These are phyloP conservation scores for Norana najaformis DNA, from an alignment of 2,888 invertebrate species.

Conservation along the genomic window DNA sequence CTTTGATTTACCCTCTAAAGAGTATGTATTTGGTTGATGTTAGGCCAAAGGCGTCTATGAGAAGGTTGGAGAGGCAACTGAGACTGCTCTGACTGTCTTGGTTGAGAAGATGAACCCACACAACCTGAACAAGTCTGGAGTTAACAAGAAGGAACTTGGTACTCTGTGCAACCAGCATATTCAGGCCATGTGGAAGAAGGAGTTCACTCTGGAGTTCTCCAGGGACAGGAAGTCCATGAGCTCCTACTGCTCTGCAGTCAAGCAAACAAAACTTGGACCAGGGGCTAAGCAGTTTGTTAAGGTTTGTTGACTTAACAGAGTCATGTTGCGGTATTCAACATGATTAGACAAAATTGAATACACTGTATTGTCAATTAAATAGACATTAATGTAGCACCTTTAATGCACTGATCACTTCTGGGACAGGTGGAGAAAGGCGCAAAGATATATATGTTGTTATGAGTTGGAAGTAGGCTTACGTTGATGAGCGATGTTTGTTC, in stretches of 20 bases:
- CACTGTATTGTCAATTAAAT: not conserved
- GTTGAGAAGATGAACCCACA: slow-evolving; percentile 98
- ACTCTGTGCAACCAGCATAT: slow-evolving; percentile 76
- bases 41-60: slow-evolving; percentile 92
- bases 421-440: no score
- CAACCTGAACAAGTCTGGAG: slow-evolving; percentile 80
- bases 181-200: slow-evolving; percentile 98
- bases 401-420: no score
- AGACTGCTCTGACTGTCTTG: slow-evolving; percentile 68
- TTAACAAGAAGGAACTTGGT: slow-evolving; percentile 80
- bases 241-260: slow-evolving; percentile 88
- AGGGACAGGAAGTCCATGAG: slow-evolving; percentile 99
- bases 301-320: slow-evolving; percentile 46
- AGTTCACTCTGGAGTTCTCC: slow-evolving; percentile 98
- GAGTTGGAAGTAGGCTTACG: no score
- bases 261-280: slow-evolving; percentile 74
- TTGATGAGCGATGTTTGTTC: no score
- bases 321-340: not conserved
- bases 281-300: slow-evolving; percentile 95
- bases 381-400: no score
- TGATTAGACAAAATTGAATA: not conserved
- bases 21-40: not conserved
- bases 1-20: not conserved
- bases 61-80: slow-evolving; percentile 99
- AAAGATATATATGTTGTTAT: no score